Evolutionary conservation across 2,797 vertebrate genomes (phyloP), one percentile per base, ranked within the genome.

Genomic region (Chrysocyon brachyurus): DNA sequence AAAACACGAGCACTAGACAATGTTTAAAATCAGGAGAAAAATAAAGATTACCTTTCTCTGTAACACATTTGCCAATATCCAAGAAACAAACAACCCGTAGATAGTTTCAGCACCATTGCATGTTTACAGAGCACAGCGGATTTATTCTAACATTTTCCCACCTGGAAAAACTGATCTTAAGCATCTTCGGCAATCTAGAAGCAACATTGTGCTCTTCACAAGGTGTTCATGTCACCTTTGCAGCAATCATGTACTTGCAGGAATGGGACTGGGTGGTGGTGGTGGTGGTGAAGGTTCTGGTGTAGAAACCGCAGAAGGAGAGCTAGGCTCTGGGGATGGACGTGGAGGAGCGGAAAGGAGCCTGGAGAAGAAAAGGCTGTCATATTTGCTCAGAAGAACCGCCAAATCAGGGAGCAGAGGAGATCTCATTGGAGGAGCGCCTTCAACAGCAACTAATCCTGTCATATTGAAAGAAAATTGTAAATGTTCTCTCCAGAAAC

Each of bases 381-480:
- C 98, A 98, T 98, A 95, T 98, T 98, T 98, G 98, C 99, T 98
- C 98, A 96, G 97, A 89, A 95, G 95, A 98, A 94, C 96, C 96
- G 96, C 98, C 99, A 98, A 99, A 99, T 99, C 99, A 98, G 98
- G 98, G 84, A 92, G 96, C 98, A 97, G 98, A 28, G 96, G 46
- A 31, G 64, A 98, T 98, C 96, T 97, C 97, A 99, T 99, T 99
- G 99, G 99, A 98, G 98, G 98, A 98, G 96, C 95, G 91, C 97
- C 83, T 98, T 97, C 97, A 90, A 97, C 97, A 91, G 98, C 98
- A 90, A 97, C 98, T 98, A 98, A 98, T 98, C 98, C 98, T 97
- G 98, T 98, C 98, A 97, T 97, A 98, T 21, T 94, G 98, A 98
- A 97, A 99, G 98, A 98, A 98, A 98, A 99, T 97, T 98, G 98